Conservation (phyloP, 1,140 invertebrate species). For the Anoplolepis gracilipes region DNA sequence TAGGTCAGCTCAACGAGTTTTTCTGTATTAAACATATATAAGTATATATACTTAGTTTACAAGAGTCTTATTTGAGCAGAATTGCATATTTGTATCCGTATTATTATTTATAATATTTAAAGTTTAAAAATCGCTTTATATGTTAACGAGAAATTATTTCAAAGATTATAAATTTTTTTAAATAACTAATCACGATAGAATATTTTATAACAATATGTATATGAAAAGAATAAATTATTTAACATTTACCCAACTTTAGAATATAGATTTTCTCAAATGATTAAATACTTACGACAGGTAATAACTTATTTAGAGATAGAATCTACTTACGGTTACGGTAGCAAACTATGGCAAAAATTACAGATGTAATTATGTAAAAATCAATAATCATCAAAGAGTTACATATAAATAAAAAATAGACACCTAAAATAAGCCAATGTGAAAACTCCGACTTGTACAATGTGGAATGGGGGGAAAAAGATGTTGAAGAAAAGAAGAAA, state of each 20-base stretch:
- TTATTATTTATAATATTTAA: conserved; percentile 8
- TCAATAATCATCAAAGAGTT: not conserved
- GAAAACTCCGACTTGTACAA: not conserved
- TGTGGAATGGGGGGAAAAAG: not conserved
- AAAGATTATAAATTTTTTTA: not conserved
- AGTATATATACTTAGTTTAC: too few species aligned
- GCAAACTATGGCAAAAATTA: not conserved
- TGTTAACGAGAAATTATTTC: not conserved
- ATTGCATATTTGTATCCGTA: conserved; percentile 18
- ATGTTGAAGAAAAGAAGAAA: conserved; percentile 34
- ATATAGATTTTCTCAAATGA: not conserved
- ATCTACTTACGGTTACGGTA: not conserved
- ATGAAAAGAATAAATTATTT: not conserved
- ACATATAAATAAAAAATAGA: not conserved
- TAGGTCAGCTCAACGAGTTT: conserved; percentile 40
- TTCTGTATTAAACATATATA: conserved; percentile 7
- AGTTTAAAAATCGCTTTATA: not conserved
- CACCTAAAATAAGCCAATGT: not conserved
- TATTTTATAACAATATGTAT: not conserved
- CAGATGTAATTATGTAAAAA: too few species aligned
- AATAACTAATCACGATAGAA: not conserved
- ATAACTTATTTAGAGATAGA: not conserved
- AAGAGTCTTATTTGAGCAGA: conserved; percentile 24
- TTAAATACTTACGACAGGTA: not conserved
- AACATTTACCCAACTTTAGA: not conserved